A percentile compares a stretch with the other conserved stretches of the same genome.
phyloP scores from a whole-genome alignment of 2,113 vertebrate genomes.

The Crocuta crocuta region DNA sequence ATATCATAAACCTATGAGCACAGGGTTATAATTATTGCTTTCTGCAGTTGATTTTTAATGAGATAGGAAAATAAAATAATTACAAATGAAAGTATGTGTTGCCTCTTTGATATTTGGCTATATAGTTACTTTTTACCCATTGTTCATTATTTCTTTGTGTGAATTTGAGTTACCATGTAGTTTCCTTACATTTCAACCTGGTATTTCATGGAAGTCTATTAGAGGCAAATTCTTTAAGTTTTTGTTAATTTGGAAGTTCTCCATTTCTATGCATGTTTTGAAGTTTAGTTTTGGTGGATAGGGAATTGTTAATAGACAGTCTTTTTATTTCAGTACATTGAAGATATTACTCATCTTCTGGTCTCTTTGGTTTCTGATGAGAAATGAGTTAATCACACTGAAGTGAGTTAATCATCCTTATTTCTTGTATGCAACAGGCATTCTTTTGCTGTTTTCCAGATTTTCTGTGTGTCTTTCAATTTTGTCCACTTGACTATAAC shows the following conservation, averaged over 20 bases:
- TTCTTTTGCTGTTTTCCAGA: not conserved
- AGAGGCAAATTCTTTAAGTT: not conserved
- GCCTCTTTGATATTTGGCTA: not conserved
- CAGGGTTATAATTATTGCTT: not conserved
- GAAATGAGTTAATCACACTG: not conserved
- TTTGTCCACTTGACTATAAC: not conserved
- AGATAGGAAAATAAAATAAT: not conserved
- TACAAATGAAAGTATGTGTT: not conserved
- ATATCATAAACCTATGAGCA: not conserved
- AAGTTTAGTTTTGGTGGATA: not conserved
- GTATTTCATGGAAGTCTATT: not conserved
- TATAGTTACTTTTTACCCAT: not conserved
- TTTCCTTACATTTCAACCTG: not conserved
- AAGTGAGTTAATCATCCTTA: not conserved
- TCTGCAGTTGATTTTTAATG: not conserved
- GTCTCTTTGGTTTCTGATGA: not conserved
- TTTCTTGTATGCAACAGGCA: not conserved
- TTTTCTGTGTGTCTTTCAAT: not conserved
- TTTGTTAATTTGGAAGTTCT: not conserved
- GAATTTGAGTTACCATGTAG: not conserved
- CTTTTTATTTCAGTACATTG: not conserved
- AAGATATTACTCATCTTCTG: not conserved
- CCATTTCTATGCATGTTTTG: not conserved
- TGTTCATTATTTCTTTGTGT: conserved; percentile 3
- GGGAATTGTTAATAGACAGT: not conserved